phyloP scores from a whole-genome alignment of 2,113 vertebrate species.

The Arenaria interpres region DNA sequence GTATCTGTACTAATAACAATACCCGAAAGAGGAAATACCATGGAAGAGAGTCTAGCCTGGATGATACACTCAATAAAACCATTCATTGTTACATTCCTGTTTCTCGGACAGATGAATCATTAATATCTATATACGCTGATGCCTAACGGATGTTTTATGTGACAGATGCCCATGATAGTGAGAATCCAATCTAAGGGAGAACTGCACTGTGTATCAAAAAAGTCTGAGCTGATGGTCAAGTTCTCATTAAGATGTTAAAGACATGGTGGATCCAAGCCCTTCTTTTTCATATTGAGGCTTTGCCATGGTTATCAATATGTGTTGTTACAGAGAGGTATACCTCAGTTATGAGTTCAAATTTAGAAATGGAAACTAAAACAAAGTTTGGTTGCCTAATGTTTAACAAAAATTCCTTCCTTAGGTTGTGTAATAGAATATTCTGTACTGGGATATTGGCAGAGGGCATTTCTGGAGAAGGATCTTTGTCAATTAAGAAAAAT shows the following conservation, averaged over 20 bases:
- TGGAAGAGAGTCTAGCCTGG: not conserved
- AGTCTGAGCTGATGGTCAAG: not conserved
- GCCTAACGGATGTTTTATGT: not conserved
- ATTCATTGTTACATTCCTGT: not conserved
- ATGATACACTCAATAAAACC: not conserved
- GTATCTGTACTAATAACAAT: not conserved
- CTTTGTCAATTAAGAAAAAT: not conserved
- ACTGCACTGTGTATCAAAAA: not conserved
- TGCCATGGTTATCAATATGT: not conserved
- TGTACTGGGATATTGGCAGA: not conserved
- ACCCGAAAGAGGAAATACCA: too few species aligned
- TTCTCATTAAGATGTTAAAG: not conserved
- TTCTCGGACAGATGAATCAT: not conserved
- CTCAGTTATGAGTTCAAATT: not conserved
- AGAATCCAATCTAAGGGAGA: not conserved
- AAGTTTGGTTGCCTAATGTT: not conserved
- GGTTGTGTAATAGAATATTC: not conserved
- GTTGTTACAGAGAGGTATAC: not conserved
- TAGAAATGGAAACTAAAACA: not conserved
- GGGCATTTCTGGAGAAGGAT: not conserved
- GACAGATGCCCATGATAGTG: not conserved
- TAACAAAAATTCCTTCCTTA: not conserved
- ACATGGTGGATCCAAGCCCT: not conserved
- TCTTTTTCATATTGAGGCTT: not conserved
- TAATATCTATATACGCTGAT: not conserved